Evolutionary conservation across 64 coral and sea anemone genomes (phyloP).

Genomic region (Stylophora pistillata): DNA sequence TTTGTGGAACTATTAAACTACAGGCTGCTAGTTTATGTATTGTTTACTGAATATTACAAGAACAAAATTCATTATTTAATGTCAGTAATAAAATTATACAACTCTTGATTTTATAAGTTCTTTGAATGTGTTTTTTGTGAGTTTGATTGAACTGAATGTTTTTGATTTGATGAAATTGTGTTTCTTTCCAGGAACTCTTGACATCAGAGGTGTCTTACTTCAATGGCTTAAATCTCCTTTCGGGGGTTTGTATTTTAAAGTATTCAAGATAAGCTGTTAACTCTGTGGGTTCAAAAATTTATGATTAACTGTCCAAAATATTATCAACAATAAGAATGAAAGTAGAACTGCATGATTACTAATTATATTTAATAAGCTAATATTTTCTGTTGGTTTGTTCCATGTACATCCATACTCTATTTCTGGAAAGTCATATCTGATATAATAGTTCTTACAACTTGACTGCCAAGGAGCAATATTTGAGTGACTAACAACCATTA

Average conservation of each 20-base stretch:
- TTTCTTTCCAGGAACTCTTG: slow-evolving; percentile 41
- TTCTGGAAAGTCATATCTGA: neutral
- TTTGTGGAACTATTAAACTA: too few relatives aligned
- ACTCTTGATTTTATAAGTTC: too few relatives aligned
- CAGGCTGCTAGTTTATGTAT: too few relatives aligned
- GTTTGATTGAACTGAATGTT: too few relatives aligned
- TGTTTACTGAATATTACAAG: too few relatives aligned
- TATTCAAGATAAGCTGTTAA: too few relatives aligned
- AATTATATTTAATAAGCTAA: neutral
- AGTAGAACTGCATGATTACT: too few relatives aligned
- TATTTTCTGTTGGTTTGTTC: neutral
- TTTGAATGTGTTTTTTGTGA: too few relatives aligned
- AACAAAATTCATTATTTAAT: too few relatives aligned
- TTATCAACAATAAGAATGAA: too few relatives aligned
- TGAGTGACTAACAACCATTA: neutral
- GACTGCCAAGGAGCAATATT: too few relatives aligned
- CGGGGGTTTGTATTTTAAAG: slow-evolving; percentile 20
- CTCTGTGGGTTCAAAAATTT: neutral
- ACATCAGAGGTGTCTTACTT: slow-evolving; percentile 64
- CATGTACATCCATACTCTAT: neutral
- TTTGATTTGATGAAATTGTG: neutral
- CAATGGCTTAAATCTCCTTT: slow-evolving; percentile 51
- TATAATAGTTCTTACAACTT: neutral
- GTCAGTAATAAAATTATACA: too few relatives aligned
- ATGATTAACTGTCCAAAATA: neutral